Percentiles rank a stretch among this genome's conserved stretches.
phyloP scores from a whole-genome alignment of 1,140 invertebrate species.

The Conus ventricosus region DNA sequence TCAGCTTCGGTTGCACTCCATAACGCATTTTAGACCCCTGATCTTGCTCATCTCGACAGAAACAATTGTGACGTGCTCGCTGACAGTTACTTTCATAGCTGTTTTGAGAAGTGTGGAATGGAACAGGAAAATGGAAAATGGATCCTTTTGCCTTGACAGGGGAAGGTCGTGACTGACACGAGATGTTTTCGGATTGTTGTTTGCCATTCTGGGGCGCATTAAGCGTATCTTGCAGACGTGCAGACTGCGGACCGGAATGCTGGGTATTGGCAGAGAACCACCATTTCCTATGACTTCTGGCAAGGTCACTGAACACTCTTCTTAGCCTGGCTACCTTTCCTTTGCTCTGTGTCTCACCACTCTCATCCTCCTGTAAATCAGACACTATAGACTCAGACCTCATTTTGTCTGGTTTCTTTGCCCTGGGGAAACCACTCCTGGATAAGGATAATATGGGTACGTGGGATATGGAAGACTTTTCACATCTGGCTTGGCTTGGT shows the following conservation, averaged over 20 bases:
- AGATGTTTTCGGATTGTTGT: not conserved
- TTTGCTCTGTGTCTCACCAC: not conserved
- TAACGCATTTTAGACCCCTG: no score
- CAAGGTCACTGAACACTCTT: not conserved
- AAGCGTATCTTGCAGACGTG: not conserved
- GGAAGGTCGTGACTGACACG: not conserved
- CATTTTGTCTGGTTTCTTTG: not conserved
- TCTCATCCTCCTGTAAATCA: not conserved
- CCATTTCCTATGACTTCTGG: not conserved
- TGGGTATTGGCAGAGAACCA: not conserved
- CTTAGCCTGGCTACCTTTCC: not conserved
- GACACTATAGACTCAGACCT: no score
- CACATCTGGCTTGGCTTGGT: not conserved
- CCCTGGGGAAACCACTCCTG: not conserved
- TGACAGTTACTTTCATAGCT: no score
- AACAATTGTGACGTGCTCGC: no score
- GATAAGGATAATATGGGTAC: not conserved
- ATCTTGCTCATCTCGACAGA: no score
- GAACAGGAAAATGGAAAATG: no score
- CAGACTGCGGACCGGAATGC: no score
- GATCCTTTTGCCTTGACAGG: no score
- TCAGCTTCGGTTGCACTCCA: no score
- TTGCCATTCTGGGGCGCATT: not conserved
- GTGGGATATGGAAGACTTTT: not conserved
- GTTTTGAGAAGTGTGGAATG: no score